These are phyloP conservation scores for Copsychus sechellarum DNA, from an alignment of 2,113 vertebrate genomes.

Conservation along the genomic window DNA sequence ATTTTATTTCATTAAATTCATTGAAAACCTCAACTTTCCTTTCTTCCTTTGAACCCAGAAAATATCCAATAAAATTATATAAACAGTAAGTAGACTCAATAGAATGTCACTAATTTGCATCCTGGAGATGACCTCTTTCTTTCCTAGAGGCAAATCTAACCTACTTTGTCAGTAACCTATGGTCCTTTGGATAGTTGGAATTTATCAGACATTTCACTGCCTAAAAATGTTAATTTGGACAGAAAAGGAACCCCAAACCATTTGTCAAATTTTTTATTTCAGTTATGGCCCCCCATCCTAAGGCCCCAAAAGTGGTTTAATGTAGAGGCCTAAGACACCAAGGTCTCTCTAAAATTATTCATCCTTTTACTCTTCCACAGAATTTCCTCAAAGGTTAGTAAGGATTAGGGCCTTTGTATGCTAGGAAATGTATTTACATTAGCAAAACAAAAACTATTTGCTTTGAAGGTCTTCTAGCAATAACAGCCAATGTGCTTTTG, in stretches of 20 bases:
- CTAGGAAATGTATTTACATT: background rate
- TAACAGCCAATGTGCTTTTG: background rate
- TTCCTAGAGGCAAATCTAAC: background rate
- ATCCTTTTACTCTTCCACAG: background rate
- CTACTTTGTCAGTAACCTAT: background rate
- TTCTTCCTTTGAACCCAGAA: background rate
- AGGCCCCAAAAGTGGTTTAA: background rate
- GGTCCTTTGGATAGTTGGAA: background rate
- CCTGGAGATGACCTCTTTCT: background rate
- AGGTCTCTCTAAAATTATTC: background rate
- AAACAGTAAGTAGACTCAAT: background rate
- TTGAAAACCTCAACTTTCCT: background rate
- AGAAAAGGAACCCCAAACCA: background rate
- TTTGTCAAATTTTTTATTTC: background rate
- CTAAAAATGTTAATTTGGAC: background rate
- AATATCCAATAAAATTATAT: background rate
- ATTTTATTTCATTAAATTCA: background rate
- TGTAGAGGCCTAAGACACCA: background rate
- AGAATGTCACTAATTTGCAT: background rate
- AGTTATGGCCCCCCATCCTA: background rate
- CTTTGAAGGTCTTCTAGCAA: background rate
- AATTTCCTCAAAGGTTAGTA: background rate
- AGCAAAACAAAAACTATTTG: background rate
- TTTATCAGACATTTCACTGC: background rate
- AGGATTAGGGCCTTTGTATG: background rate